Evolutionary conservation across 1,140 invertebrate species (phyloP).

Genomic region (Sweltsa coloradensis): DNA sequence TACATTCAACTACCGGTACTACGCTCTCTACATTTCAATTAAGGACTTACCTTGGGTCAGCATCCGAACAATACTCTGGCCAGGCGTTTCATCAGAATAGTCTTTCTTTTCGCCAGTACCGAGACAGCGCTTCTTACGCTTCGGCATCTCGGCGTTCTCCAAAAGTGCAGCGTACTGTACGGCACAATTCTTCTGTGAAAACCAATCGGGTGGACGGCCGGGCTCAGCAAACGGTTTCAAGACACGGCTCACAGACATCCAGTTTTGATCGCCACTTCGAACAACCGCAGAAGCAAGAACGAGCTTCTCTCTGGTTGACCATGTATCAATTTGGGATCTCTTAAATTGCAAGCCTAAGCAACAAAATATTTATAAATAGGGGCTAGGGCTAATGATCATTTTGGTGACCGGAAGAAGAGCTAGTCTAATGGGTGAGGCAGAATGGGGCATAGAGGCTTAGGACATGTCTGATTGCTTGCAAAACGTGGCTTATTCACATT

Average conservation of each 20-base stretch:
- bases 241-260: constrained; percentile 75
- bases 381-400: too few species aligned
- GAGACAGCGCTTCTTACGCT: constrained; percentile 75
- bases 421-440: too few species aligned
- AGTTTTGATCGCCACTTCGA: constrained; percentile 85
- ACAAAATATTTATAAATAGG: too few species aligned
- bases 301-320: constrained; percentile 73
- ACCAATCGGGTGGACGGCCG: constrained; percentile 74
- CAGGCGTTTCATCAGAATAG: constrained; percentile 49
- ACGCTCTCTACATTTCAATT: background rate
- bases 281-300: constrained; percentile 76
- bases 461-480: too few species aligned
- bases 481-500: too few species aligned
- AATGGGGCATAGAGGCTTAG: too few species aligned
- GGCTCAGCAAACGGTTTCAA: constrained; percentile 59
- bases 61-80: constrained; percentile 65
- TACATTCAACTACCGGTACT: too few species aligned
- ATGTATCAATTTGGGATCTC: constrained; percentile 60
- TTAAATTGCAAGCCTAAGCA: constrained; percentile 47
- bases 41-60: constrained; percentile 40
- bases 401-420: too few species aligned
- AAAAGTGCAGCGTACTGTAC: constrained; percentile 74
- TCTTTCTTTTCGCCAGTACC: constrained; percentile 40
- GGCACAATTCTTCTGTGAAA: constrained; percentile 84
- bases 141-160: constrained; percentile 74